phyloP scores from a whole-genome alignment of 2,888 invertebrate species.

The Dichetophora obliterata region DNA sequence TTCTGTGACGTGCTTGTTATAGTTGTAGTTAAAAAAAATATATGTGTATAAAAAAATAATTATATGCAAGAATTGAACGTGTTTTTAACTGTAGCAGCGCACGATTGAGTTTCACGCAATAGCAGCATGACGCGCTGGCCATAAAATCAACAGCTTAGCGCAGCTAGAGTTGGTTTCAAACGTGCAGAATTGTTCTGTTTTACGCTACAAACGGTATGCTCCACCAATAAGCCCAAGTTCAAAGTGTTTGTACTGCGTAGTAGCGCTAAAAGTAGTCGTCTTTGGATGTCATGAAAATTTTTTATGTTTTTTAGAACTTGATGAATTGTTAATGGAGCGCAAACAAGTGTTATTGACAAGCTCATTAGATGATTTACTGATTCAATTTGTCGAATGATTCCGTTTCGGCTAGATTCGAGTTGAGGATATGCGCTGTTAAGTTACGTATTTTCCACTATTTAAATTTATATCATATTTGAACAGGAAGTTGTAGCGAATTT shows the following conservation, averaged over 20 bases:
- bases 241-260: neutral
- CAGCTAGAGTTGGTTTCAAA: too few relatives aligned
- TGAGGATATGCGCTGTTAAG: conserved; percentile 12
- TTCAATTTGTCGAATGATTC: neutral
- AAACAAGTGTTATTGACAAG: too few relatives aligned
- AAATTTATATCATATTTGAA: neutral
- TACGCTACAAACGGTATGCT: neutral
- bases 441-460: conserved; percentile 12
- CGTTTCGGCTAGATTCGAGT: neutral
- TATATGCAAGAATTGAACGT: conserved; percentile 13
- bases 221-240: too few relatives aligned
- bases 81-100: neutral
- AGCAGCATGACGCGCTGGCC: neutral
- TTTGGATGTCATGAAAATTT: too few relatives aligned
- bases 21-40: neutral
- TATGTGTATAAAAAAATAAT: neutral
- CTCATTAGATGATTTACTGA: neutral
- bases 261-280: neutral
- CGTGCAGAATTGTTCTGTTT: neutral
- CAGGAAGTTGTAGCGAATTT: too few relatives aligned
- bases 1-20: neutral
- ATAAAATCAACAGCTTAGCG: neutral
- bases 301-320: too few relatives aligned
- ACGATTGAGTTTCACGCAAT: neutral
- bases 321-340: too few relatives aligned